Evolutionary conservation across 2,113 vertebrate species (phyloP).

Genomic region (Rhinolophus sinicus): DNA sequence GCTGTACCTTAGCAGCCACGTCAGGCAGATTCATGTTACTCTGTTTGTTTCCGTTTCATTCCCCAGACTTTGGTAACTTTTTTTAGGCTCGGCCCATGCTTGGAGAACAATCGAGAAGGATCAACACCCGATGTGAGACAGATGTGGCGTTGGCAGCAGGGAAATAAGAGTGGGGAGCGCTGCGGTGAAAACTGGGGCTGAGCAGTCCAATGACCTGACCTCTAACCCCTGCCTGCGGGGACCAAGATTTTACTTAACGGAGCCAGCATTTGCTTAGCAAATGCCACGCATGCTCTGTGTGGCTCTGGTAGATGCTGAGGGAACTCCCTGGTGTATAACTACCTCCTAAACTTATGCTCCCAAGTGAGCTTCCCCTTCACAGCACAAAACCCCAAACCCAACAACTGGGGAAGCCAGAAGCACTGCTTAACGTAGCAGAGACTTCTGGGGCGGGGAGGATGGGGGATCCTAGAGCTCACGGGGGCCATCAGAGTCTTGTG

Average conservation of each 20-base stretch:
- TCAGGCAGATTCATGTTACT: background rate
- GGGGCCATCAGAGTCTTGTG: background rate
- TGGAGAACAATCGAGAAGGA: background rate
- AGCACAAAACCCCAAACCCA: background rate
- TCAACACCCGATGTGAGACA: background rate
- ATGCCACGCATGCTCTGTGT: background rate
- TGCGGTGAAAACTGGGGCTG: background rate
- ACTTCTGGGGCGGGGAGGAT: background rate
- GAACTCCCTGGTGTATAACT: background rate
- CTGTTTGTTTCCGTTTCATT: background rate
- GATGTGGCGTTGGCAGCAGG: background rate
- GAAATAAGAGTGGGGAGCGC: background rate
- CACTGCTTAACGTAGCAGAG: background rate
- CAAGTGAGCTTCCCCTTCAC: background rate
- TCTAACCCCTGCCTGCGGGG: background rate
- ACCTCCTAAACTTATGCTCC: background rate
- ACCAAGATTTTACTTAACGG: background rate
- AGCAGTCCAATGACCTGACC: background rate
- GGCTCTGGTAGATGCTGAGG: background rate
- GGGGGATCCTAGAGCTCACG: background rate
- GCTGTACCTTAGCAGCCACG: background rate
- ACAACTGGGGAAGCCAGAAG: conserved; percentile 70
- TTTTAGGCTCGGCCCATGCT: background rate
- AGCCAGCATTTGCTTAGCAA: background rate
- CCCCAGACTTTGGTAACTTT: background rate